These are phyloP conservation scores for Helicoverpa assulta DNA, from an alignment of 2,888 invertebrate species.

Conservation along the genomic window DNA sequence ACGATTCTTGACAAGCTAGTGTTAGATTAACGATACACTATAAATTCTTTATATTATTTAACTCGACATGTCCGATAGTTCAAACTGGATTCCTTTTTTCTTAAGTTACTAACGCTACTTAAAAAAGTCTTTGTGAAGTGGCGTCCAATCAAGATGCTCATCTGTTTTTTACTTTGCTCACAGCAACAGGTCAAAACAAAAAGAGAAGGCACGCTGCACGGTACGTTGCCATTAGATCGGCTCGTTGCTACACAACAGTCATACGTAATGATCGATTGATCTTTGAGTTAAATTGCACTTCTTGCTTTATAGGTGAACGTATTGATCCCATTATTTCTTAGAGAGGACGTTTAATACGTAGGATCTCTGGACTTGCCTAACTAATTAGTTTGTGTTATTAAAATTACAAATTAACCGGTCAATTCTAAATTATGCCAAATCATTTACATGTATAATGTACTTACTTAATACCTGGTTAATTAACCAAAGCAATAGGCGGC, in stretches of 20 bases:
- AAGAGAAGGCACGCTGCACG: background rate
- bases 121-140: background rate
- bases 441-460: constrained; percentile 30
- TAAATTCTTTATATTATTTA: constrained; percentile 14
- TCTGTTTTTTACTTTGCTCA: background rate
- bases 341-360: background rate
- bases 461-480: constrained; percentile 33
- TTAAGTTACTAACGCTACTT: background rate
- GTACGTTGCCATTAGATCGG: background rate
- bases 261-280: constrained; percentile 1
- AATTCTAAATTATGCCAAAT: constrained; percentile 15
- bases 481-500: constrained; percentile 34
- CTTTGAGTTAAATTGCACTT: background rate
- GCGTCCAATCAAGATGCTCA: background rate
- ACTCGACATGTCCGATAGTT: constrained; percentile 4
- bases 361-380: background rate
- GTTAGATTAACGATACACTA: constrained; percentile 17
- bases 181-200: background rate
- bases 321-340: background rate
- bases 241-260: constrained; percentile 1
- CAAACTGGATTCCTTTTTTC: background rate
- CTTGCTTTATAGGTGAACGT: background rate
- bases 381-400: background rate
- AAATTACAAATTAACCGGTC: constrained; percentile 24
- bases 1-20: constrained; percentile 41